A percentile compares a stretch with the other conserved stretches of the same genome.
Conservation (phyloP, 2,888 invertebrate species). For the Clunio marinus region DNA sequence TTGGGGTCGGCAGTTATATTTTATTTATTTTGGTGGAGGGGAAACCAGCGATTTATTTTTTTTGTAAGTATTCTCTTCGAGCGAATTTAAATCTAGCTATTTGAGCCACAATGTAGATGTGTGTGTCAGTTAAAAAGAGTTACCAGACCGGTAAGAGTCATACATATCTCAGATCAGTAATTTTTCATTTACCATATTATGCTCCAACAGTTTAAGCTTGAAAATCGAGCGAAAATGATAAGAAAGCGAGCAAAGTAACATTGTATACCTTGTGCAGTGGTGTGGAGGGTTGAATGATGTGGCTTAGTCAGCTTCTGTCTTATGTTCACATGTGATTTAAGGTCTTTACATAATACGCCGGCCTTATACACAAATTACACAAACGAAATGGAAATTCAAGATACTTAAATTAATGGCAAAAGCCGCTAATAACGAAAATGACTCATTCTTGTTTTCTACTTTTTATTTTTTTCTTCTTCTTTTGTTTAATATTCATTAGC, state of each 20-base stretch:
- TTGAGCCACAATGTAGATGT: neutral
- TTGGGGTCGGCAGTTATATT: slow-evolving; percentile 33
- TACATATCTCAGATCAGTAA: slow-evolving; percentile 19
- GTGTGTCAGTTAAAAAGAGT: slow-evolving; percentile 15
- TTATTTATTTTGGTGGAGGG: slow-evolving; percentile 37
- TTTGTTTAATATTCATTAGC: neutral
- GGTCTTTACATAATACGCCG: slow-evolving; percentile 1
- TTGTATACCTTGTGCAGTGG: neutral
- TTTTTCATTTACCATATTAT: neutral
- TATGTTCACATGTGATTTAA: no score
- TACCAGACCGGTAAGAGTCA: slow-evolving; percentile 29
- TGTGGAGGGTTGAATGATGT: neutral
- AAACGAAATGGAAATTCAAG: neutral
- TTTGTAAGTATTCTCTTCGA: neutral
- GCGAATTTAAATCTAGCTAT: slow-evolving; percentile 3
- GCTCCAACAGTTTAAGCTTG: neutral
- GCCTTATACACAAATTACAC: neutral
- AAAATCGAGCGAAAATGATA: neutral
- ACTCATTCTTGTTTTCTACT: neutral
- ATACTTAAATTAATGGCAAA: neutral
- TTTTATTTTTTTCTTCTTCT: neutral
- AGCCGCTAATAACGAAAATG: neutral
- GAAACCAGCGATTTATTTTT: slow-evolving; percentile 5
- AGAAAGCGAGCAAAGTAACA: neutral
- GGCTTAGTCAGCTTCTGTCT: no score